Evolutionary conservation across 2,113 vertebrate genomes (phyloP).

Genomic region (Ictalurus punctatus): DNA sequence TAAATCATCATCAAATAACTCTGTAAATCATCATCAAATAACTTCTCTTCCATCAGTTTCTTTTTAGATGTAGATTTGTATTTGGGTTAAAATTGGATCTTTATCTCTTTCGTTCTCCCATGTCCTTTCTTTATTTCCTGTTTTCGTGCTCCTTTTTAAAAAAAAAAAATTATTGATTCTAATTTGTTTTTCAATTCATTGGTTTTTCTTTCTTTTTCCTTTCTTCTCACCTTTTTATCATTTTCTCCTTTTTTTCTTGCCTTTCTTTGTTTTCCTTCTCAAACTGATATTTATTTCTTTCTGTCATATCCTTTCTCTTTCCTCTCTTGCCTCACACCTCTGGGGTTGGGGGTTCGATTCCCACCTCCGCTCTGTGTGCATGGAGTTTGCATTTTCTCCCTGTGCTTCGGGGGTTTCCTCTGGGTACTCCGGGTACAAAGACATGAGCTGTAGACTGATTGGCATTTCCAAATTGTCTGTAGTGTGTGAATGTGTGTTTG

Average conservation of each 20-base stretch:
- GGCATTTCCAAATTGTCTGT: too few relatives aligned
- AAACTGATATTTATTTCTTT: not conserved
- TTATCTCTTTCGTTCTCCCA: not conserved
- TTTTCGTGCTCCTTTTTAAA: not conserved
- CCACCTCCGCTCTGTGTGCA: too few relatives aligned
- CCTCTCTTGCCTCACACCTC: not conserved
- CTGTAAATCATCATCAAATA: not conserved
- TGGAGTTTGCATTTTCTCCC: too few relatives aligned
- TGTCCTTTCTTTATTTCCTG: not conserved
- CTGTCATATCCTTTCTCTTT: not conserved
- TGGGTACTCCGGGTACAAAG: too few relatives aligned
- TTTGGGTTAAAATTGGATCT: not conserved
- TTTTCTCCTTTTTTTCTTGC: not conserved
- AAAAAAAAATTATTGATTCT: too few relatives aligned
- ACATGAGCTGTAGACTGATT: too few relatives aligned
- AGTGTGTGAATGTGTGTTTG: too few relatives aligned
- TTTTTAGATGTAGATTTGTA: not conserved
- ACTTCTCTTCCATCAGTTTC: not conserved
- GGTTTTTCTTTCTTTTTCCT: not conserved
- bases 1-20: too few relatives aligned
- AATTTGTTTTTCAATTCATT: not conserved
- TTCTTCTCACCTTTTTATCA: not conserved
- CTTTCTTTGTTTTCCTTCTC: not conserved
- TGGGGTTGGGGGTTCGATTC: too few relatives aligned
- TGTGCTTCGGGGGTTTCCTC: too few relatives aligned